A percentile compares a stretch with the other conserved stretches of the same genome.
Evolutionary conservation across 2,113 vertebrate genomes (phyloP).

Genomic region (Eolophus roseicapilla): DNA sequence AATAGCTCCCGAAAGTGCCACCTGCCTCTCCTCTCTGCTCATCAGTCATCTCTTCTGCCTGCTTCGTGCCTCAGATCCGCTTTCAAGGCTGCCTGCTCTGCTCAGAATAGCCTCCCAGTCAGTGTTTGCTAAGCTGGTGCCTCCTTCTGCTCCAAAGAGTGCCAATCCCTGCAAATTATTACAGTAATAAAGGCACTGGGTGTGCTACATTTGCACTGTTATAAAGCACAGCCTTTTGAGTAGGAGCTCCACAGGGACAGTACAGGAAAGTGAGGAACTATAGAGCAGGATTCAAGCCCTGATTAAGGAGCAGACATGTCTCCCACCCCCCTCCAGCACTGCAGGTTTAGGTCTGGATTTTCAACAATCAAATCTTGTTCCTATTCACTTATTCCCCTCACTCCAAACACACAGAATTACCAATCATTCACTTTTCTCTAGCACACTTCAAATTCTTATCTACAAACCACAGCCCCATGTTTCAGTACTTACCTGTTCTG

Average conservation of each 20-base stretch:
- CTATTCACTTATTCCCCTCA: conserved; percentile 29
- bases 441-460: background rate
- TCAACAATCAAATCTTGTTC: conserved; percentile 19
- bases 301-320: conserved; percentile 41
- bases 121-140: conserved; percentile 48
- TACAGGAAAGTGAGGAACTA: conserved; percentile 22
- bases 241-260: conserved; percentile 14
- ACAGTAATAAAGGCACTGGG: conserved; percentile 49
- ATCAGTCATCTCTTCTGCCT: background rate
- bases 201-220: conserved; percentile 39
- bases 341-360: conserved; percentile 26
- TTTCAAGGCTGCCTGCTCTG: conserved; percentile 30
- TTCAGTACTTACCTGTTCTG: conserved; percentile 9
- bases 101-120: conserved; percentile 46
- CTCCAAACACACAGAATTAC: conserved; percentile 16
- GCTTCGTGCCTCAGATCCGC: background rate
- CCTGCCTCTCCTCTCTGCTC: conserved; percentile 22
- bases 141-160: conserved; percentile 55
- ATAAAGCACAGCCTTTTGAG: conserved; percentile 30
- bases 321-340: background rate
- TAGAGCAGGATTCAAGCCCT: conserved; percentile 10
- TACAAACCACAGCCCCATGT: background rate
- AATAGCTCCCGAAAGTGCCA: background rate
- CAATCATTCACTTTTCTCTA: background rate
- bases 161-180: conserved; percentile 59